Conservation (phyloP, 2,113 vertebrate genomes). For the Felis chaus region DNA sequence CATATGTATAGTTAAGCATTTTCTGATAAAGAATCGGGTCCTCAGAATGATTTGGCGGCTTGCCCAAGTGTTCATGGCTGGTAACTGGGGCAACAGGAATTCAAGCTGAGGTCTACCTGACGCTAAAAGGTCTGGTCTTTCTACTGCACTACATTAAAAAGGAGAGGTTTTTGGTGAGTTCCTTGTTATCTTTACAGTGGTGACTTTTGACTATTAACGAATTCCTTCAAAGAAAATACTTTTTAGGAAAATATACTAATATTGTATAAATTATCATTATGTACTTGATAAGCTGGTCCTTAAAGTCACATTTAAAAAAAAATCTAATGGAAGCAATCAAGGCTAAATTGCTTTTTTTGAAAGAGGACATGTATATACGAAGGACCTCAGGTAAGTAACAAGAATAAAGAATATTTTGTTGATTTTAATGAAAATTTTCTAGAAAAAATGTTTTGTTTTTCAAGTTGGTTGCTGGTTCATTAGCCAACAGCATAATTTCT, state of each 20-base stretch:
- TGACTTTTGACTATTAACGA: not conserved
- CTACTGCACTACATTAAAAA: not conserved
- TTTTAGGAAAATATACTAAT: not conserved
- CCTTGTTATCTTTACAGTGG: not conserved
- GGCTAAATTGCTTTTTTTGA: slow-evolving; percentile 6
- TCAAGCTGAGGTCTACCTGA: not conserved
- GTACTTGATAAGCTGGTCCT: not conserved
- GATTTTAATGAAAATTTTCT: not conserved
- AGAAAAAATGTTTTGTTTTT: not conserved
- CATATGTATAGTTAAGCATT: not conserved
- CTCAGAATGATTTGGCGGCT: not conserved
- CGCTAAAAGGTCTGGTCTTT: not conserved
- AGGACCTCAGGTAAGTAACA: not conserved
- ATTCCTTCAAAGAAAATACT: not conserved
- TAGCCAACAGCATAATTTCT: not conserved
- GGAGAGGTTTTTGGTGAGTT: not conserved
- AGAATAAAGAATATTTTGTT: not conserved
- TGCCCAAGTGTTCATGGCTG: not conserved
- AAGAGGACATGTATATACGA: not conserved
- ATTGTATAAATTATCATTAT: not conserved
- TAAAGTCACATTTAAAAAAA: not conserved
- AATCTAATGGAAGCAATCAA: not conserved
- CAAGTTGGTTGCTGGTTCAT: not conserved
- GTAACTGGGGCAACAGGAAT: not conserved
- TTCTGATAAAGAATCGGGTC: not conserved